Evolutionary conservation across 2,113 vertebrate species (phyloP).

Genomic region (Cnemophilus loriae): DNA sequence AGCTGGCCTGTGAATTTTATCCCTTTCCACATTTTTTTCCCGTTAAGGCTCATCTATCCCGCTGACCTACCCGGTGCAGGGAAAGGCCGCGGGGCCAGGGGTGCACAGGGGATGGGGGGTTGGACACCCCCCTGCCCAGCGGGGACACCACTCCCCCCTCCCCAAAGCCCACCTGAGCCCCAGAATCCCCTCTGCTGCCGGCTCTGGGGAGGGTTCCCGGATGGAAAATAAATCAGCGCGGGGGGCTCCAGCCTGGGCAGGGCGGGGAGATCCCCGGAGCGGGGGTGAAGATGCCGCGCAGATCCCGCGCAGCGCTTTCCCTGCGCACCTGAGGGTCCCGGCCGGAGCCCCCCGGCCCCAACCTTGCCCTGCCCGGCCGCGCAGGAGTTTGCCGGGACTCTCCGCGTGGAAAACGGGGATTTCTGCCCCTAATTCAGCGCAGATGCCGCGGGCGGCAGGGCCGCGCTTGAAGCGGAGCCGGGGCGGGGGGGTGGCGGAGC

Average conservation of each 20-base stretch:
- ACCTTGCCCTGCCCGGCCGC: not conserved
- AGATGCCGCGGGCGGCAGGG: not conserved
- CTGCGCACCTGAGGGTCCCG: not conserved
- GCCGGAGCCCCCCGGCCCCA: not conserved
- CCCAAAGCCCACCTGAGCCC: not conserved
- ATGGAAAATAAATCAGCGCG: not conserved
- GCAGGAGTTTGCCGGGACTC: not conserved
- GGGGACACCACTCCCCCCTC: rapidly evolving
- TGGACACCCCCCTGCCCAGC: not conserved
- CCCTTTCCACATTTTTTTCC: not conserved
- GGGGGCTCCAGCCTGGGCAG: not conserved
- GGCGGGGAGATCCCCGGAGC: rapidly evolving
- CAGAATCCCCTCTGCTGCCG: not conserved
- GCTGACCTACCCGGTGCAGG: not conserved
- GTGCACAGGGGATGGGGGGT: rapidly evolving
- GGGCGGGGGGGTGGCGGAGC: not conserved
- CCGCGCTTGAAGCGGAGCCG: not conserved
- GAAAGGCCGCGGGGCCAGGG: not conserved
- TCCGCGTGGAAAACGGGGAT: not conserved
- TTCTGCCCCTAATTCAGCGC: not conserved
- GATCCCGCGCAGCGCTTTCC: not conserved
- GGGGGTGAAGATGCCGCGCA: rapidly evolving
- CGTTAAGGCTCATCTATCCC: not conserved
- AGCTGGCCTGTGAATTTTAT: slow-evolving; percentile 16
- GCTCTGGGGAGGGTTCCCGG: not conserved